Evolutionary conservation across 1,140 invertebrate species (phyloP), one percentile per base, ranked within the genome.

Genomic region (Brachionus sp.): DNA sequence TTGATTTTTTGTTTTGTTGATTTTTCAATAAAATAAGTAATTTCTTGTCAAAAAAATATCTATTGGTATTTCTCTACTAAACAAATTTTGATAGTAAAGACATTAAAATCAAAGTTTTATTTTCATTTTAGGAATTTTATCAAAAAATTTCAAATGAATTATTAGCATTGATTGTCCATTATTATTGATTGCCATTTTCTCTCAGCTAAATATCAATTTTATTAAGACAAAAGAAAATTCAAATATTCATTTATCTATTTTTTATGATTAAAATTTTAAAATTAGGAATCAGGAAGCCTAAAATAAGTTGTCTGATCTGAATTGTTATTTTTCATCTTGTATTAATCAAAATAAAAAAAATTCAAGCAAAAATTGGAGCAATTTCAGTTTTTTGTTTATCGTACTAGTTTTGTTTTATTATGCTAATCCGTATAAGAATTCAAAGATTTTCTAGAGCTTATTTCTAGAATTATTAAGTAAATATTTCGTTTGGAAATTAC

Each of bases 91-190:
- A 57, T 57, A 57, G 16, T 57, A 16, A 57, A 57, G 64, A 66
- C 64, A 66, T 66, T 57, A 7, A 66, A 66, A 66, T 13, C 64
- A 66, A 66, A 13, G 64, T 23, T 66, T 66, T 66, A 66, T 12
- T 33, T 66, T 66, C 9, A 35, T 33, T 12, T 12, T 13, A n/a
- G 64, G 33, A 66, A 33, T 66, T 66, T 66, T 33, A 66, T 66
- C 25, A 6, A 66, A 66, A 66, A 37, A 37, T 4, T 25, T 9
- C 50, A 57, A 5, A 25, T 19, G n/a, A 66, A 35, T 66, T 33
- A n/a, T 33, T 66, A 29, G 64, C 33, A 33, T 66, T 66, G 12
- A 37, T 29, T 66, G 64, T 66, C 64, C 7, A 12, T 66, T 35
- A 33, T 16, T 66, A 16, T 66, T 29, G 13, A 19, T 64, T 29